Evolutionary conservation across 64 coral and sea anemone species (phyloP).

Genomic region (Stichodactyla mertensii): DNA sequence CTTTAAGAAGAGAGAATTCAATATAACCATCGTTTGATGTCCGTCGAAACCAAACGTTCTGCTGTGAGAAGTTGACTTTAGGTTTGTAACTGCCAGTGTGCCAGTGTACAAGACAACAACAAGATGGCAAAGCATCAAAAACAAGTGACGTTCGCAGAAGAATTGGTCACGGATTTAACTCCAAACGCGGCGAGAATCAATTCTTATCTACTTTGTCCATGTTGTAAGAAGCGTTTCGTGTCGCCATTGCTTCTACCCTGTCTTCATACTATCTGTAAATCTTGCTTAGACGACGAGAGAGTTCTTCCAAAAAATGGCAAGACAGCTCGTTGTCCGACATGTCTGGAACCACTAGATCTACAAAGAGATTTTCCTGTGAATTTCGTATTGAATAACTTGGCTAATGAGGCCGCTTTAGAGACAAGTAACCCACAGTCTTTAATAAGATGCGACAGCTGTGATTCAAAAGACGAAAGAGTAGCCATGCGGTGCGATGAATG

Average conservation of each 20-base stretch:
- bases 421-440: constrained; percentile 13
- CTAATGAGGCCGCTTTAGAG: constrained; percentile 42
- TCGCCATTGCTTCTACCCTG: constrained; percentile 51
- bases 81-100: not conserved
- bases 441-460: constrained; percentile 53
- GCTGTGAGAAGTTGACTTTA: not conserved
- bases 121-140: constrained; percentile 44
- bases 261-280: constrained; percentile 65
- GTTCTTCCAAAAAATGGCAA: constrained; percentile 39
- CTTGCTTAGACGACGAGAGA: constrained; percentile 49
- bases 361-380: constrained; percentile 53
- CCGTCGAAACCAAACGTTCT: not conserved
- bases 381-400: constrained; percentile 62
- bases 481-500: constrained; percentile 57
- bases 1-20: too few species aligned
- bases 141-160: constrained; percentile 56
- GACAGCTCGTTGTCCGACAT: constrained; percentile 39
- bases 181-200: not conserved
- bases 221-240: constrained; percentile 53
- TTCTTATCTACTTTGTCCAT: constrained; percentile 41
- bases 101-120: not conserved
- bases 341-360: constrained; percentile 34
- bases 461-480: constrained; percentile 38
- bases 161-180: constrained; percentile 4
- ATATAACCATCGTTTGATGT: too few species aligned